phyloP scores from a whole-genome alignment of 2,113 vertebrate species.

The Mastomys natalensis region DNA sequence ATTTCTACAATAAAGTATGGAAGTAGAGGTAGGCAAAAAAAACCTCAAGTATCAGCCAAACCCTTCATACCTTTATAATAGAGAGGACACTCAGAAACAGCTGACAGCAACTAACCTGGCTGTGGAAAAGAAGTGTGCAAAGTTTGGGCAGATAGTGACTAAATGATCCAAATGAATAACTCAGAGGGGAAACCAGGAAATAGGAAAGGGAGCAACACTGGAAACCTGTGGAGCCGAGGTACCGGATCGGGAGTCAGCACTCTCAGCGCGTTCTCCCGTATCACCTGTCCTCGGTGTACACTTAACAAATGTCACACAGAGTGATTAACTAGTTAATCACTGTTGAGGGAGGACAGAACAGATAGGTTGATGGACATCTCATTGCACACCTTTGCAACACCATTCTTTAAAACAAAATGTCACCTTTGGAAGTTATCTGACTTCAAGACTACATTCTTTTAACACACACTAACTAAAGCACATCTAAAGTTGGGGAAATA shows the following conservation, averaged over 20 bases:
- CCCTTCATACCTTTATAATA: conserved; percentile 3
- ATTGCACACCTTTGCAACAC: not conserved
- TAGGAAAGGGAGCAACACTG: not conserved
- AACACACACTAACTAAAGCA: conserved; percentile 9
- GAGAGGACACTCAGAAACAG: not conserved
- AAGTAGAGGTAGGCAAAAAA: not conserved
- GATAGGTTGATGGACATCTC: not conserved
- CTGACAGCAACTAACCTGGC: not conserved
- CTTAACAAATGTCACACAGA: not conserved
- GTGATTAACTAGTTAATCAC: not conserved
- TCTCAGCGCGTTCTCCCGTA: not conserved
- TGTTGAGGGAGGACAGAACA: not conserved
- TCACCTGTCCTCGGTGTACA: not conserved
- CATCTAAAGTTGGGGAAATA: conserved; percentile 40
- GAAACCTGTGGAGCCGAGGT: not conserved
- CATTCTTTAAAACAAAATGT: conserved; percentile 52
- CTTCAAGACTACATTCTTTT: conserved; percentile 5
- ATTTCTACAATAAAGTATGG: conserved; percentile 17
- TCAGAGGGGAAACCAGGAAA: not conserved
- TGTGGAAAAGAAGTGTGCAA: not conserved
- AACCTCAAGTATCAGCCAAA: not conserved
- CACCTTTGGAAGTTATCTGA: not conserved
- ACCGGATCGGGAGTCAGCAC: not conserved
- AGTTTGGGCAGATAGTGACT: not conserved
- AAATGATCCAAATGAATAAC: conserved; percentile 21